Evolutionary conservation across 2,888 invertebrate genomes (phyloP).

Genomic region (Nomada goodeniana): DNA sequence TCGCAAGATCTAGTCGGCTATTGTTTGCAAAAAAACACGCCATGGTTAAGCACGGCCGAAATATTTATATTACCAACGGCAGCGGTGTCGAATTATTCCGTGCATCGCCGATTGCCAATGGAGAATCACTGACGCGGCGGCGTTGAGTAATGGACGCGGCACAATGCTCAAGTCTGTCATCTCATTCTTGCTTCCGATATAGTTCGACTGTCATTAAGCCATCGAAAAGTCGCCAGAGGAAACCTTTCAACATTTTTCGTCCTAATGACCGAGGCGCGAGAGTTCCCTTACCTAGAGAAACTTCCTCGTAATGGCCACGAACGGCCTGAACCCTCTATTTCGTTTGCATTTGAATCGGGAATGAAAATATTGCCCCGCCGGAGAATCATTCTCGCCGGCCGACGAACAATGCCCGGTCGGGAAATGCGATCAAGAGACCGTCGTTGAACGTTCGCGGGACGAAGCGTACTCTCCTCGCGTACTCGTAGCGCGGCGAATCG

Average conservation of each 20-base stretch:
- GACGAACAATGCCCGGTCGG: slow-evolving; percentile 18
- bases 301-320: slow-evolving; percentile 23
- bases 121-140: slow-evolving; percentile 53
- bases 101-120: slow-evolving; percentile 28
- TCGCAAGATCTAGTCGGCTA: no score
- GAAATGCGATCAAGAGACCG: slow-evolving; percentile 28
- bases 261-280: slow-evolving; percentile 26
- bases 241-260: slow-evolving; percentile 42
- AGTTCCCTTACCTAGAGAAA: slow-evolving; percentile 6
- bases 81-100: slow-evolving; percentile 37
- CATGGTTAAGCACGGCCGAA: neutral
- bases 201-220: slow-evolving; percentile 56
- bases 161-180: slow-evolving; percentile 52
- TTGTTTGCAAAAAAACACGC: neutral
- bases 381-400: slow-evolving; percentile 31
- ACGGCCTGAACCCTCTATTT: slow-evolving; percentile 1
- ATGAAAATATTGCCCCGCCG: slow-evolving; percentile 32
- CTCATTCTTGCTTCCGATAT: slow-evolving; percentile 39
- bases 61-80: slow-evolving; percentile 17
- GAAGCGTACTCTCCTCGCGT: slow-evolving; percentile 3
- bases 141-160: slow-evolving; percentile 64
- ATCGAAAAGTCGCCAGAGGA: slow-evolving; percentile 14
- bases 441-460: slow-evolving; percentile 13
- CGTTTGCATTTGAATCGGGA: slow-evolving; percentile 37
- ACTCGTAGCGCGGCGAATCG: neutral